These are phyloP conservation scores for Crypturellus tataupa DNA, from an alignment of 2,797 vertebrate species.

Conservation along the genomic window DNA sequence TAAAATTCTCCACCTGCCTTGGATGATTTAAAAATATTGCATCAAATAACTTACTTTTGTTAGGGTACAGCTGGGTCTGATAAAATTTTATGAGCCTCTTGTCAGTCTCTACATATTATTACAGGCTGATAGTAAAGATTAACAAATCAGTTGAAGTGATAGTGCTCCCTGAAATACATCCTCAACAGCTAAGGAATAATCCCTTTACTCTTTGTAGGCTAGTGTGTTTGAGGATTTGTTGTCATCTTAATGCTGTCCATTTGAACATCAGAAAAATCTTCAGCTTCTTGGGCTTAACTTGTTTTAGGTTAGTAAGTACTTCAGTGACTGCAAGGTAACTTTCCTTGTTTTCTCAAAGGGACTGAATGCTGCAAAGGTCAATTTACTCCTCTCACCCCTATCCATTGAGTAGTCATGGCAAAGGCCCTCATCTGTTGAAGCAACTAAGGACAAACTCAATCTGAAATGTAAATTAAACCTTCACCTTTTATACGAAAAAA, in stretches of 20 bases:
- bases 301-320: not conserved
- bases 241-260: not conserved
- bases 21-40: not conserved
- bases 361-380: not conserved
- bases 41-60: not conserved
- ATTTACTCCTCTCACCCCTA: not conserved
- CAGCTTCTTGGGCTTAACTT: not conserved
- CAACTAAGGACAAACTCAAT: not conserved
- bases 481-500: not conserved
- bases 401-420: not conserved
- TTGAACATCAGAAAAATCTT: not conserved
- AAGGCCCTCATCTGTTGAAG: not conserved
- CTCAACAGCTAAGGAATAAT: not conserved
- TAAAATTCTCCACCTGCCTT: not conserved
- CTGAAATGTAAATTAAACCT: not conserved
- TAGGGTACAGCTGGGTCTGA: not conserved
- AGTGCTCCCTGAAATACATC: not conserved
- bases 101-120: not conserved
- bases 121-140: not conserved
- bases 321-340: rapidly evolving
- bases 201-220: not conserved
- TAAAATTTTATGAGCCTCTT: constrained; percentile 14
- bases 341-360: not conserved
- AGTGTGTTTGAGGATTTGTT: not conserved
- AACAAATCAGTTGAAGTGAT: constrained; percentile 4